These are phyloP conservation scores for Hesperia comma DNA, from an alignment of 2,888 invertebrate species.

Conservation along the genomic window DNA sequence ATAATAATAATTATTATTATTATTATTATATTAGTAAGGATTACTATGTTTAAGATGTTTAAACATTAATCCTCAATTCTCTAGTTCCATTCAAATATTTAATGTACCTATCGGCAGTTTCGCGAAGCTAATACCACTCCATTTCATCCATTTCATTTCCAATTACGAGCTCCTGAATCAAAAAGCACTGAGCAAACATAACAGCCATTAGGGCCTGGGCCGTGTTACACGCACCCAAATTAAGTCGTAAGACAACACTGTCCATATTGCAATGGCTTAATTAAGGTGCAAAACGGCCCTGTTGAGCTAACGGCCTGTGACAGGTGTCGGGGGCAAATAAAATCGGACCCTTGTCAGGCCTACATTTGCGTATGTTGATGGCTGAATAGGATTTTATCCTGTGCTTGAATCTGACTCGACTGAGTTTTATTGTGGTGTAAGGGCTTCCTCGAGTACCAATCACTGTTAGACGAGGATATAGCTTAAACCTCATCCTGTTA, in stretches of 20 bases:
- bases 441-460: no score
- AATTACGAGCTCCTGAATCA: slow-evolving; percentile 9
- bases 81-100: no score
- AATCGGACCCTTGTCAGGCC: slow-evolving; percentile 55
- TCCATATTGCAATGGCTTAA: slow-evolving; percentile 33
- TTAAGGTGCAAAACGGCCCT: slow-evolving; percentile 36
- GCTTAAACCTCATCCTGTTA: no score
- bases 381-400: slow-evolving; percentile 16
- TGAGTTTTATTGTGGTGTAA: no score
- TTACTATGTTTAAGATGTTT: no score
- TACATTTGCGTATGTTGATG: slow-evolving; percentile 32
- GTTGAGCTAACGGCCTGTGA: slow-evolving; percentile 35
- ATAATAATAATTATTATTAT: no score
- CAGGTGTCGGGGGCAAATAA: slow-evolving; percentile 51
- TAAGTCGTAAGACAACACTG: slow-evolving; percentile 47
- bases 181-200: slow-evolving; percentile 11
- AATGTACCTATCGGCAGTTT: no score
- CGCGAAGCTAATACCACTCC: not conserved
- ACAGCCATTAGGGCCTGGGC: slow-evolving; percentile 8
- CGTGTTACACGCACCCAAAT: slow-evolving; percentile 52
- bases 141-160: slow-evolving; percentile 2
- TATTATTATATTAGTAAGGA: no score
- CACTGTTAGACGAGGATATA: no score
- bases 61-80: no score
- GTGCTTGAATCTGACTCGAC: no score